Conservation (phyloP, 2,113 vertebrate genomes). For the Isurus oxyrinchus region DNA sequence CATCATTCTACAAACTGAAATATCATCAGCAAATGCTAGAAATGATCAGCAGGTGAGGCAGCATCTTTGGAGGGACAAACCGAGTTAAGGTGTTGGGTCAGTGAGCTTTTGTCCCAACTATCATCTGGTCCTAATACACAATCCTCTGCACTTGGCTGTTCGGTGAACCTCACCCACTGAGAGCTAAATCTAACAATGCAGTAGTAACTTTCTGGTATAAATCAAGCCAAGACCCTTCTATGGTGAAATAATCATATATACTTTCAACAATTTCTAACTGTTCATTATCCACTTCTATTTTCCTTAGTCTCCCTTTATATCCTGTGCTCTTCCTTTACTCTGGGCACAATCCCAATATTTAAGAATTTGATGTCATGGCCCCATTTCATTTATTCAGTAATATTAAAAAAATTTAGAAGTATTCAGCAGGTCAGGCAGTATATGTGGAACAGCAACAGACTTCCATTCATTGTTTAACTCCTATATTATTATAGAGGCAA, state of each 20-base stretch:
- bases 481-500: not conserved
- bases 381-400: not conserved
- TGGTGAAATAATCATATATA: not conserved
- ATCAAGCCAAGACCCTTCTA: not conserved
- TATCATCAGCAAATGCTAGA: not conserved
- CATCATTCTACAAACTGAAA: not conserved
- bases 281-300: not conserved
- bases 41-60: not conserved
- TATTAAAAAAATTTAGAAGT: not conserved
- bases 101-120: not conserved
- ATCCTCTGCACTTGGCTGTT: not conserved
- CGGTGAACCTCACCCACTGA: not conserved
- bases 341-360: not conserved
- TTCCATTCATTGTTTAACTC: not conserved
- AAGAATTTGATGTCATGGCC: not conserved
- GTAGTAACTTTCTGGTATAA: not conserved
- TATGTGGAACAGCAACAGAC: not conserved
- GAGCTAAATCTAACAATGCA: not conserved
- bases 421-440: not conserved
- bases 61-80: not conserved
- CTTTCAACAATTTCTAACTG: not conserved
- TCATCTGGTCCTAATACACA: not conserved
- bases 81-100: not conserved
- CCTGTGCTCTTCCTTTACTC: not conserved
- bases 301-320: not conserved